phyloP scores from a whole-genome alignment of 2,113 vertebrate genomes.

The Alces alces region DNA sequence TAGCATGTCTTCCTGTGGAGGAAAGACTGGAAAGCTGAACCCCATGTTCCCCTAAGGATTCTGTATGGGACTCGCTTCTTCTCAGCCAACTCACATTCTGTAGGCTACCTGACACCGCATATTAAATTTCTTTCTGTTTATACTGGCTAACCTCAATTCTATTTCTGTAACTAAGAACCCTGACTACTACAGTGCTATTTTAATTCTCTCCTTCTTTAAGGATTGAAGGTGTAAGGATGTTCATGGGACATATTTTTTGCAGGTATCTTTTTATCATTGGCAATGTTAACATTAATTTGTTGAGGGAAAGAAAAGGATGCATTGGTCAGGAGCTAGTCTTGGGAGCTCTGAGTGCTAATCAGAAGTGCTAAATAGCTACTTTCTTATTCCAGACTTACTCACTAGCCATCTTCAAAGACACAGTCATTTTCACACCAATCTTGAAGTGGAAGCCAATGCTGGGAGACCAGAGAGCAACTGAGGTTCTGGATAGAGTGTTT shows the following conservation, averaged over 20 bases:
- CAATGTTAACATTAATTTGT: constrained; percentile 6
- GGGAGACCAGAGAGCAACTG: neutral
- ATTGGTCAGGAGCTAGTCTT: neutral
- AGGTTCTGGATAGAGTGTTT: neutral
- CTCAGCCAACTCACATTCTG: neutral
- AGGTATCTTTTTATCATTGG: neutral
- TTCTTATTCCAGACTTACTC: constrained; percentile 24
- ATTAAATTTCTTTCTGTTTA: neutral
- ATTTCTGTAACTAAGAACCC: neutral
- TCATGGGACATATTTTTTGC: neutral
- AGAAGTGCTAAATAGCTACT: neutral
- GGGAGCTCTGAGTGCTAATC: neutral
- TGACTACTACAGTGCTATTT: neutral
- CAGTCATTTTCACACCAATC: constrained; percentile 13
- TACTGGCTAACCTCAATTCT: neutral
- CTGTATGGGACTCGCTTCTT: neutral
- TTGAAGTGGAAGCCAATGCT: neutral
- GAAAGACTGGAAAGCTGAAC: neutral
- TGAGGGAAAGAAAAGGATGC: neutral
- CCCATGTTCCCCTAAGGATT: neutral
- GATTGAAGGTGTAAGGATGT: neutral
- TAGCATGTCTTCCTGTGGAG: neutral
- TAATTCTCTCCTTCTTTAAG: neutral
- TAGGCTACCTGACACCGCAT: neutral
- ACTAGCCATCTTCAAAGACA: constrained; percentile 6